Evolutionary conservation across 2,888 invertebrate genomes (phyloP), one percentile per base, ranked within the genome.

Genomic region (Podabrus alpinus): DNA sequence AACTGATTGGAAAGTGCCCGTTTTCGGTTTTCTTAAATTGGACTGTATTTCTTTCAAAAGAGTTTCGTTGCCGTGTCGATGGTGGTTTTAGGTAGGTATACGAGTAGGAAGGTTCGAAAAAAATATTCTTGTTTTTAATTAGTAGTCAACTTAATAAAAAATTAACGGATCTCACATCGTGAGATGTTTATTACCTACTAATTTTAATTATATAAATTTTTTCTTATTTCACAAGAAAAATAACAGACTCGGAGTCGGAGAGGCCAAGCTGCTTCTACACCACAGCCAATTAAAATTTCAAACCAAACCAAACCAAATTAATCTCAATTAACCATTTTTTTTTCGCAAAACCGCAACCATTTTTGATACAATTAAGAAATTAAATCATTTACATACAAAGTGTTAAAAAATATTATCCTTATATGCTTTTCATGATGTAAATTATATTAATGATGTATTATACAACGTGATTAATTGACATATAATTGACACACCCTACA

Each of bases 1-100:
- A 86, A 81, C 79, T 82, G 85, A 86, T 86, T 86, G 86, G 85
- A 85, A 86, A 86, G 85, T 84, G 84, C 73, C 73, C 75, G 75
- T 77, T 77, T 75, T 75, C 73, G 75, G 77, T 77, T 75, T 77
- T 75, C 73, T 75, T 75, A 77, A 77, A 77, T 75, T 77, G 75
- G 77, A 67, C 72, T n/a, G 45, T 45, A 73, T 67, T 72, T 73
- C 77, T 75, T 73, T 45, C 13, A 45, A 45, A n/a, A 45, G 25
- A 29, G 45, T 45, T 75, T 73, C 69, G 73, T 71, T 74, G 68
- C 77, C 72, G 74, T 77, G 77, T 74, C 17, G 24, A 64, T 21
- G 62, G 62, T 64, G 7, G 13, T 5, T 61, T 60, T 4, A 16
- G 17, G 17, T 15, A 25, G 25, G 3, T 10, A n/a, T 29, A 5